Evolutionary conservation across 2,113 vertebrate genomes (phyloP).

Genomic region (Eudyptes chrysolophus): DNA sequence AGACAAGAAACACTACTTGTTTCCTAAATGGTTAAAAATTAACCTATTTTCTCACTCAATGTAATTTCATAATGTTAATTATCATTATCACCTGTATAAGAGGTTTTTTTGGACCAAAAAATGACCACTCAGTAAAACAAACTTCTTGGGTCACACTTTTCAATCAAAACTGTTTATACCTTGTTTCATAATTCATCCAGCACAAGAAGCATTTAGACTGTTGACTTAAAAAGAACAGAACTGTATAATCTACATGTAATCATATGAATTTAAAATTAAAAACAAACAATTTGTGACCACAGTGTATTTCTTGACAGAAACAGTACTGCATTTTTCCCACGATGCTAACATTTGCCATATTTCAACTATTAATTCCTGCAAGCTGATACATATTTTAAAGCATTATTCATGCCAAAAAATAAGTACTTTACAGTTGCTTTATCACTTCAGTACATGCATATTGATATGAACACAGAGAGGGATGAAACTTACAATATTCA

Average conservation of each 20-base stretch:
- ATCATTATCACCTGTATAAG: background rate
- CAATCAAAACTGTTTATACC: background rate
- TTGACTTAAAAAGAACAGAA: background rate
- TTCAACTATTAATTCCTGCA: background rate
- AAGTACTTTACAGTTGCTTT: background rate
- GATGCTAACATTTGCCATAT: background rate
- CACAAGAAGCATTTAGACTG: background rate
- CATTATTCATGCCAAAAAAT: background rate
- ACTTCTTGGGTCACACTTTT: background rate
- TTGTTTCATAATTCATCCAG: background rate
- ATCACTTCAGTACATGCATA: background rate
- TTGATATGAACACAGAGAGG: constrained; percentile 56
- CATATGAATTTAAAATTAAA: background rate
- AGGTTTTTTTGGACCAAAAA: background rate
- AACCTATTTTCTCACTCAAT: background rate
- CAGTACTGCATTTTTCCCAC: background rate
- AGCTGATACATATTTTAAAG: background rate
- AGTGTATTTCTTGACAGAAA: background rate
- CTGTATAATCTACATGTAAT: background rate
- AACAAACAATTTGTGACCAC: background rate
- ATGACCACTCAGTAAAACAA: background rate
- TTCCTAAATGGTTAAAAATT: background rate
- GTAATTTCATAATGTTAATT: background rate
- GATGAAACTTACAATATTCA: constrained; percentile 99
- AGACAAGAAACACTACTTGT: constrained; percentile 83